Percentiles rank a stretch among this genome's conserved stretches.
phyloP scores from a whole-genome alignment of 2,888 invertebrate genomes.

The Zhuqinia jingwanae region DNA sequence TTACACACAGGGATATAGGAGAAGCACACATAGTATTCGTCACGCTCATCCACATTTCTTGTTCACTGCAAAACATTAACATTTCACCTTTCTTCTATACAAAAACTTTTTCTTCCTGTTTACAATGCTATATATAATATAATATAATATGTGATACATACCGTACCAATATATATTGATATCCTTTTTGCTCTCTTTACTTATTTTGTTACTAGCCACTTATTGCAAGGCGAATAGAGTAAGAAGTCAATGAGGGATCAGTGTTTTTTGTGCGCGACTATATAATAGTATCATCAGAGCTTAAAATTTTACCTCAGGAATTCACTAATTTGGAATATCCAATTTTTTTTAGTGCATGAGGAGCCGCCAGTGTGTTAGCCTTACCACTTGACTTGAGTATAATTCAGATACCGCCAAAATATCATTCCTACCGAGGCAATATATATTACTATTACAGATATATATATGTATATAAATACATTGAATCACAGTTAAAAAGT shows the following conservation, averaged over 20 bases:
- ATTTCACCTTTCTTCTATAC: conserved; percentile 49
- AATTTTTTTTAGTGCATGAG: conserved; percentile 4
- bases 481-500: neutral
- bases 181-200: neutral
- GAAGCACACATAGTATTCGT: conserved; percentile 40
- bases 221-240: neutral
- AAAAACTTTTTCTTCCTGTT: conserved; percentile 41
- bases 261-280: neutral
- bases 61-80: conserved; percentile 29
- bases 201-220: neutral
- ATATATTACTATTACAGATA: conserved; percentile 11
- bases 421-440: conserved; percentile 2
- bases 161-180: no score
- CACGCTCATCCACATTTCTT: conserved; percentile 53
- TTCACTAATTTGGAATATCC: conserved; percentile 65
- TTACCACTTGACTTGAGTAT: neutral
- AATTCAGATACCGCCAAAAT: neutral
- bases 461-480: no score
- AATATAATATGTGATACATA: neutral
- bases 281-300: neutral
- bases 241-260: neutral
- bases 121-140: no score
- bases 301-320: conserved; percentile 56
- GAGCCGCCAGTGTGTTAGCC: neutral
- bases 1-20: neutral